A percentile compares a stretch with the other conserved stretches of the same genome.
These are phyloP conservation scores for Heteropelma amictum DNA, from an alignment of 2,888 invertebrate genomes.

Conservation along the genomic window DNA sequence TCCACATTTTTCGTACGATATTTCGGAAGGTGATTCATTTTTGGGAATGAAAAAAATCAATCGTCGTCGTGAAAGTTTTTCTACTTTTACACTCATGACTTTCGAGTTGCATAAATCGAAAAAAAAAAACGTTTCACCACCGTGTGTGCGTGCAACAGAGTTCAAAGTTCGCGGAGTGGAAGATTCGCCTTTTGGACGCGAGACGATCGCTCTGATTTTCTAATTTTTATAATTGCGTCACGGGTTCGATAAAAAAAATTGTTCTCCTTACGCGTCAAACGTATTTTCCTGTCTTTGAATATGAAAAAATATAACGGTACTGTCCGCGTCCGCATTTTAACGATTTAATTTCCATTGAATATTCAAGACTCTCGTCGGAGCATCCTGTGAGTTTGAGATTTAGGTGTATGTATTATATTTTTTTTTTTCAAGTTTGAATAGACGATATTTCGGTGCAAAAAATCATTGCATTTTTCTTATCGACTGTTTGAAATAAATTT, in stretches of 20 bases:
- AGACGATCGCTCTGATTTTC: constrained; percentile 31
- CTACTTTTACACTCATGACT: too few species aligned
- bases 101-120: background rate
- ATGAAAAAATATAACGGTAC: too few species aligned
- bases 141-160: constrained; percentile 9
- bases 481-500: background rate
- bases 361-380: too few species aligned
- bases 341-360: too few species aligned
- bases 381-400: too few species aligned
- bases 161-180: constrained; percentile 45
- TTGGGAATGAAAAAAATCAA: background rate
- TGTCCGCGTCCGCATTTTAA: too few species aligned
- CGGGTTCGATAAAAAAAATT: background rate
- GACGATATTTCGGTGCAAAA: too few species aligned
- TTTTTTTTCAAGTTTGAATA: too few species aligned
- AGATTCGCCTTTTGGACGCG: constrained; percentile 47
- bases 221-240: constrained; percentile 39
- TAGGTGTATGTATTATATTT: background rate
- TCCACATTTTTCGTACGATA: too few species aligned
- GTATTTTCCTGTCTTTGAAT: background rate
- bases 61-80: too few species aligned
- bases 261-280: background rate
- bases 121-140: constrained; percentile 14
- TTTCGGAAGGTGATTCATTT: too few species aligned
- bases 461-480: too few species aligned